Evolutionary conservation across 2,888 invertebrate species (phyloP).

Genomic region (Melieria omissa): DNA sequence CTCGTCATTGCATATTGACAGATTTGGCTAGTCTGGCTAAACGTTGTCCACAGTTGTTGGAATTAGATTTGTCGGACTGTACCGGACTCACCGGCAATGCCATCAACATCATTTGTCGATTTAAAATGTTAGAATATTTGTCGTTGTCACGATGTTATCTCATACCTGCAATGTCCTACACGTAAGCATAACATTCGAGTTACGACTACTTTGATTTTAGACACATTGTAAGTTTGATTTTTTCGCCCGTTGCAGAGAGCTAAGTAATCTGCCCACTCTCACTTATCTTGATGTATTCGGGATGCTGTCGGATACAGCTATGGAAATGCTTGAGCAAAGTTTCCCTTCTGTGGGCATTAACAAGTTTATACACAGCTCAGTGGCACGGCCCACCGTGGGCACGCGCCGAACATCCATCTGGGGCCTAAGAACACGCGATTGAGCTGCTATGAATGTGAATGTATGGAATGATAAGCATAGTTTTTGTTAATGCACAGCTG

Average conservation of each 20-base stretch:
- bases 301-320: conserved; percentile 72
- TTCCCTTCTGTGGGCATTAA: conserved; percentile 76
- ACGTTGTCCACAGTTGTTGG: conserved; percentile 78
- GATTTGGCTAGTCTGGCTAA: conserved; percentile 75
- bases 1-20: conserved; percentile 60
- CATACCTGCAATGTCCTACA: conserved; percentile 76
- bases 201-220: background rate
- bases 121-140: conserved; percentile 78
- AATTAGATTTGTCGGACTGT: conserved; percentile 91
- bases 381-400: conserved; percentile 91
- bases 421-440: conserved; percentile 86
- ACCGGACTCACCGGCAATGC: conserved; percentile 74
- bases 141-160: conserved; percentile 85
- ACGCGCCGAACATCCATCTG: conserved; percentile 88
- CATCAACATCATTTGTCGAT: conserved; percentile 71
- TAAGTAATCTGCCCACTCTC: conserved; percentile 74
- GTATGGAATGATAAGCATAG: no score
- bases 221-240: conserved; percentile 8
- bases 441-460: no score
- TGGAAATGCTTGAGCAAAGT: conserved; percentile 69
- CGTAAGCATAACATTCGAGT: conserved; percentile 69
- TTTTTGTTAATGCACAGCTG: no score
- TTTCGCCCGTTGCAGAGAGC: conserved; percentile 63
- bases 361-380: conserved; percentile 82
- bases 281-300: conserved; percentile 86